A percentile compares a stretch with the other conserved stretches of the same genome.
phyloP scores from a whole-genome alignment of 2,113 vertebrate species.

The Girardinichthys multiradiatus region DNA sequence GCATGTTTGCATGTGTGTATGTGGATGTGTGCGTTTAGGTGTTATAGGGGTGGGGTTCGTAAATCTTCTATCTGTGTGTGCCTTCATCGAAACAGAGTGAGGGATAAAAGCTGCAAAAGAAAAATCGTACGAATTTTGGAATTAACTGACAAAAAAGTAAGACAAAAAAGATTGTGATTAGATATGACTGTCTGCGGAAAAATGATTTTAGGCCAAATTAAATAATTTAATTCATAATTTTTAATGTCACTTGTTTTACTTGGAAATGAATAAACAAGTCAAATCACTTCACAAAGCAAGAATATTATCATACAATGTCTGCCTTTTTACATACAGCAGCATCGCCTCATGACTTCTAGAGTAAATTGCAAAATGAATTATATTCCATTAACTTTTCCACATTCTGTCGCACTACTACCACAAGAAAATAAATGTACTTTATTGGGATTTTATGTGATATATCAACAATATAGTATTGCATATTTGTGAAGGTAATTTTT shows the following conservation, averaged over 20 bases:
- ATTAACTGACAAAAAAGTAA: no score
- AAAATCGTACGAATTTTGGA: slow-evolving; percentile 2
- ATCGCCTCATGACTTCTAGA: neutral
- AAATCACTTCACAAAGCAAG: neutral
- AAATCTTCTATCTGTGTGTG: slow-evolving; percentile 27
- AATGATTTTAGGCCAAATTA: neutral
- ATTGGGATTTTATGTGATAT: no score
- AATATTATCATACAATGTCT: neutral
- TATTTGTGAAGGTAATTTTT: no score
- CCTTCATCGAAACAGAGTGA: neutral
- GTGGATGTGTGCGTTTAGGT: slow-evolving; percentile 23
- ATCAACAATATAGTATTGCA: no score
- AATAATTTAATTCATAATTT: neutral
- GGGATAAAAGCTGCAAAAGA: slow-evolving; percentile 4
- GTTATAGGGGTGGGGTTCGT: slow-evolving; percentile 2
- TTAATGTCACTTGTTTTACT: neutral
- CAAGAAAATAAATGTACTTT: no score
- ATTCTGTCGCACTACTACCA: neutral
- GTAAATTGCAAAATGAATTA: neutral
- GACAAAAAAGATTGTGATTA: neutral
- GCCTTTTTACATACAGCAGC: neutral
- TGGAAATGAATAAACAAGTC: neutral
- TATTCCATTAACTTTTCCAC: neutral
- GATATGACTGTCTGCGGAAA: neutral
- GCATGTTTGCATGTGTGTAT: slow-evolving; percentile 2